Conservation (phyloP, 2,888 invertebrate species). For the Sthenelais limicola region DNA sequence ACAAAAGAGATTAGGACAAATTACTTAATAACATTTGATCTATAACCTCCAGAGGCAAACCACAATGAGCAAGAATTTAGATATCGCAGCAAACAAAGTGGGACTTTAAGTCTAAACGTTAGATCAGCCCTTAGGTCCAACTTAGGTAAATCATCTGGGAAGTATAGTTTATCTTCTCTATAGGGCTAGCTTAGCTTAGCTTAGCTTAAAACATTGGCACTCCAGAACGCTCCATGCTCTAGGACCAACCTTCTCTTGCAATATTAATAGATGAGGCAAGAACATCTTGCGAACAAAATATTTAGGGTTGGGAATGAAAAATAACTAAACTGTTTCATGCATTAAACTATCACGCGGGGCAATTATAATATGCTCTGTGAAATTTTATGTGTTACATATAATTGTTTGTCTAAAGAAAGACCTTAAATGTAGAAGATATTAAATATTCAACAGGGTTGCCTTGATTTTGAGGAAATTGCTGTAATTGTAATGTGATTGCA, state of each 20-base stretch:
- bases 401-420: conserved; percentile 34
- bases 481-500: too few species aligned
- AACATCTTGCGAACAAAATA: conserved; percentile 34
- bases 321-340: conserved; percentile 30
- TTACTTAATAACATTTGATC: too few species aligned
- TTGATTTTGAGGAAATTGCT: too few species aligned
- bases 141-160: too few species aligned
- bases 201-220: conserved; percentile 28
- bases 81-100: too few species aligned
- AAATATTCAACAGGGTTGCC: conserved; percentile 37
- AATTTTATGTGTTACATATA: conserved; percentile 37
- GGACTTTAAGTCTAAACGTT: too few species aligned
- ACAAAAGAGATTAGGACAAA: too few species aligned
- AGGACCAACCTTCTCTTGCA: conserved; percentile 37
- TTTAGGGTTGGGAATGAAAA: conserved; percentile 1
- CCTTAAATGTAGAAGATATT: too few species aligned
- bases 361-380: conserved; percentile 24
- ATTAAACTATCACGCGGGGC: conserved; percentile 26
- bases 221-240: conserved; percentile 36
- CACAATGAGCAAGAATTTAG: too few species aligned
- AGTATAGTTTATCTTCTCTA: too few species aligned
- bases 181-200: conserved; percentile 34
- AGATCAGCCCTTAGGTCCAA: too few species aligned
- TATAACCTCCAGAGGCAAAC: too few species aligned
- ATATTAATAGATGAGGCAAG: conserved; percentile 31